A percentile compares a stretch with the other conserved stretches of the same genome.
Evolutionary conservation across 2,888 invertebrate genomes (phyloP).

Genomic region (Matsumyia berberina): DNA sequence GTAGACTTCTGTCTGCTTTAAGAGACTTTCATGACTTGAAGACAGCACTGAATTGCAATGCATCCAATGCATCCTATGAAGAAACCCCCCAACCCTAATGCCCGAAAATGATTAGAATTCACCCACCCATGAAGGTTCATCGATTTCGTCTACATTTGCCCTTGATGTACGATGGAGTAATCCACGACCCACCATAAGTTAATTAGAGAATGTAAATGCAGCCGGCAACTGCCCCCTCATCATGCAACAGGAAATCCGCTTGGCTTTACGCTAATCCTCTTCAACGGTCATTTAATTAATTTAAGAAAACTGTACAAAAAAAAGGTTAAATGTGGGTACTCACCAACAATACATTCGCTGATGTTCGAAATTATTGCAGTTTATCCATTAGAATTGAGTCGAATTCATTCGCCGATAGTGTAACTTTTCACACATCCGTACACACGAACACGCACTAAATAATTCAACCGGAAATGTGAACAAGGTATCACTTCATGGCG

Average conservation of each 20-base stretch:
- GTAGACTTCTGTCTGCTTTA: too few species aligned
- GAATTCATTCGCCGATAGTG: neutral
- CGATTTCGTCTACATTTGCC: neutral
- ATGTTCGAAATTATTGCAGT: constrained; percentile 31
- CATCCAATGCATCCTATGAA: neutral
- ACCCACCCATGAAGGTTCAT: neutral
- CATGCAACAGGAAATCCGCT: neutral
- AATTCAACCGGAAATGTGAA: constrained; percentile 51
- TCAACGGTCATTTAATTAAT: neutral
- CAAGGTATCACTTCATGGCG: constrained; percentile 28
- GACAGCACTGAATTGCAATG: too few species aligned
- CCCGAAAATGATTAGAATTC: neutral
- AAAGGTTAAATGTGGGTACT: neutral
- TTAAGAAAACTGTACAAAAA: neutral
- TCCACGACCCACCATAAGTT: constrained; percentile 6
- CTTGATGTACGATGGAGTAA: neutral
- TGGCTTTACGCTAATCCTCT: constrained; percentile 10
- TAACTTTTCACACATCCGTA: constrained; percentile 1
- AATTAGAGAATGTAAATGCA: constrained; percentile 1
- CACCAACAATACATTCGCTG: constrained; percentile 44
- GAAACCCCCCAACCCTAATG: neutral
- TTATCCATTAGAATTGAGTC: constrained; percentile 52
- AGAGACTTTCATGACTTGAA: too few species aligned
- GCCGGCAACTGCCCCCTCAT: too few species aligned
- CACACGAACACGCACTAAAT: constrained; percentile 2